A percentile compares a stretch with the other conserved stretches of the same genome.
Evolutionary conservation across 2,797 vertebrate genomes (phyloP).

Genomic region (Trachops cirrhosus): DNA sequence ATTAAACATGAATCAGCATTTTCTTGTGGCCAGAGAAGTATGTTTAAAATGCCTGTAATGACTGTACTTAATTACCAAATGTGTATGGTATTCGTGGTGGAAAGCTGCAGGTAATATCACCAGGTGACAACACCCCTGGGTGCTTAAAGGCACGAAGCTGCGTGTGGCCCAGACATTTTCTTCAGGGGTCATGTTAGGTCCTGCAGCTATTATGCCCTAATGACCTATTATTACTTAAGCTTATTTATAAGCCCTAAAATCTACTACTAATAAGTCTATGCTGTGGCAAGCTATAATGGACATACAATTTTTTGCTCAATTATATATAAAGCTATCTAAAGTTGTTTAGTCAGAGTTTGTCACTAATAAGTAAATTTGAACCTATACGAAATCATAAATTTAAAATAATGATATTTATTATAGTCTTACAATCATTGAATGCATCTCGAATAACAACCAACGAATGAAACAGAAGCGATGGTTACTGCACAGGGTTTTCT

Average conservation of each 20-base stretch:
- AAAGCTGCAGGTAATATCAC: slow-evolving; percentile 78
- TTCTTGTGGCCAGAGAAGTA: slow-evolving; percentile 73
- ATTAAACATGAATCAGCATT: slow-evolving; percentile 72
- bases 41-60: slow-evolving; percentile 60
- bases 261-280: not conserved
- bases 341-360: not conserved
- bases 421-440: not conserved
- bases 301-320: not conserved
- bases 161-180: slow-evolving; percentile 73
- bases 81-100: slow-evolving; percentile 54
- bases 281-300: not conserved
- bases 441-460: not conserved
- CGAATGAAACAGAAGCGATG: not conserved
- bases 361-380: not conserved
- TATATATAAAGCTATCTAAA: not conserved
- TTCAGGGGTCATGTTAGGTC: slow-evolving; percentile 75
- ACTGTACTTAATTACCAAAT: slow-evolving; percentile 57
- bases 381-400: slow-evolving; percentile 45
- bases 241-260: slow-evolving; percentile 68
- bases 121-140: slow-evolving; percentile 67
- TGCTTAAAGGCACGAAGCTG: slow-evolving; percentile 67
- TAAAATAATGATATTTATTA: slow-evolving; percentile 55
- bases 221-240: slow-evolving; percentile 57
- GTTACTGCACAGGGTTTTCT: not conserved
- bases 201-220: slow-evolving; percentile 57